These are phyloP conservation scores for Struthidea cinerea DNA, from an alignment of 2,113 vertebrate genomes.

Conservation along the genomic window DNA sequence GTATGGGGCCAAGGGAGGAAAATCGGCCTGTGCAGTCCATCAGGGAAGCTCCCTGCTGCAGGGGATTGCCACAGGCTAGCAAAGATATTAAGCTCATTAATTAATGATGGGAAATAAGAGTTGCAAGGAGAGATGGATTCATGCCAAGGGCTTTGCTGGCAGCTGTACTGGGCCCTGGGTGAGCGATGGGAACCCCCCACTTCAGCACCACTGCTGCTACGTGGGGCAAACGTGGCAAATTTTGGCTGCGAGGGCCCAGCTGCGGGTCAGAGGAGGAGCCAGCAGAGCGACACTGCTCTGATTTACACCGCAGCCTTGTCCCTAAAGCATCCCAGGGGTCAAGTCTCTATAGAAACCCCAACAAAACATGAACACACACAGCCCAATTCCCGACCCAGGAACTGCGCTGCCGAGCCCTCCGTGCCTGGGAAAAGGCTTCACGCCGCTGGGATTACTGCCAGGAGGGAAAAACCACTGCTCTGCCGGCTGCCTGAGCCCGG, in stretches of 20 bases:
- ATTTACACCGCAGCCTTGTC: background rate
- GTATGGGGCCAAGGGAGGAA: background rate
- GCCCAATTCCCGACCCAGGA: background rate
- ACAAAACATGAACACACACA: background rate
- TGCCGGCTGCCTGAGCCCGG: background rate
- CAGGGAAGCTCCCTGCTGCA: background rate
- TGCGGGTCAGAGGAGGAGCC: background rate
- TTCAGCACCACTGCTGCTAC: background rate
- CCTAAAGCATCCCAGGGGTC: background rate
- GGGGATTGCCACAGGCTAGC: background rate
- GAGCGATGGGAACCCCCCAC: accelerated
- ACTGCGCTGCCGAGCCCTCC: accelerated
- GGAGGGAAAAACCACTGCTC: background rate
- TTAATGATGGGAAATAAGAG: background rate
- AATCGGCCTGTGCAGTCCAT: background rate
- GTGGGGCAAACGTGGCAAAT: background rate
- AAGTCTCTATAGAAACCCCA: background rate
- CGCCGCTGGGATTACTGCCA: background rate
- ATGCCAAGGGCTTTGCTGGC: background rate
- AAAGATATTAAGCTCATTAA: background rate
- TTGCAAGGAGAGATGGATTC: background rate
- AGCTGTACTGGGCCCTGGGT: accelerated
- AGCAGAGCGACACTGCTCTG: accelerated
- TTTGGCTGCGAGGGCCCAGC: background rate
- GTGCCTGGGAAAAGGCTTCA: background rate